A percentile compares a stretch with the other conserved stretches of the same genome.
Conservation (phyloP, 2,113 vertebrate species). For the Tupaia chinensis region DNA sequence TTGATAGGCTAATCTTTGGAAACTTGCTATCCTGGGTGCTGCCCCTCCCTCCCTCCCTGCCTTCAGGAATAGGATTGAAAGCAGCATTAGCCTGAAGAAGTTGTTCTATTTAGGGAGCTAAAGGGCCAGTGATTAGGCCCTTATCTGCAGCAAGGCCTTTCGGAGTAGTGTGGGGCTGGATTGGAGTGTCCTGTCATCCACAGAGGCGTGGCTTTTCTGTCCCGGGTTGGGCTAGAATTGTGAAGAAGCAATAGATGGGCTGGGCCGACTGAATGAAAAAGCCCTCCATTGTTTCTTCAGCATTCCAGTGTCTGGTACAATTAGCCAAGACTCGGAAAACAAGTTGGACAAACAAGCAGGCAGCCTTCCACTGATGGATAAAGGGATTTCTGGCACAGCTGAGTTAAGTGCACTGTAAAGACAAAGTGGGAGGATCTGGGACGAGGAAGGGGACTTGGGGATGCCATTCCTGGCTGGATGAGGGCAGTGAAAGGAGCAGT, state of each 20-base stretch:
- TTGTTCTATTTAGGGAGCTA: conserved; percentile 86
- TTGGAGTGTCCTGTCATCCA: not conserved
- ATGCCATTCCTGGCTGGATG: conserved; percentile 33
- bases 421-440: conserved; percentile 18
- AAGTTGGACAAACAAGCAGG: conserved; percentile 78
- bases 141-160: conserved; percentile 62
- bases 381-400: conserved; percentile 39
- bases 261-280: conserved; percentile 73
- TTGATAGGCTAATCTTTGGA: not conserved
- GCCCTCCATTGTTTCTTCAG: conserved; percentile 82
- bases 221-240: conserved; percentile 48
- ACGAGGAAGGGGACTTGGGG: conserved; percentile 43
- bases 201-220: conserved; percentile 10
- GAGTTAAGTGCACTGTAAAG: conserved; percentile 57
- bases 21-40: conserved; percentile 57
- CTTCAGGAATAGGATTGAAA: conserved; percentile 65
- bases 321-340: conserved; percentile 85
- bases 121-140: conserved; percentile 82
- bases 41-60: not conserved
- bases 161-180: conserved; percentile 12
- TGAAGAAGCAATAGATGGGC: conserved; percentile 71
- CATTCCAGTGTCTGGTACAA: conserved; percentile 77
- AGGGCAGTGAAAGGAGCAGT: not conserved
- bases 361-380: conserved; percentile 56
- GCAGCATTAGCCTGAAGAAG: conserved; percentile 71